phyloP scores from a whole-genome alignment of 1,140 invertebrate genomes.

The Bradysia coprophila region DNA sequence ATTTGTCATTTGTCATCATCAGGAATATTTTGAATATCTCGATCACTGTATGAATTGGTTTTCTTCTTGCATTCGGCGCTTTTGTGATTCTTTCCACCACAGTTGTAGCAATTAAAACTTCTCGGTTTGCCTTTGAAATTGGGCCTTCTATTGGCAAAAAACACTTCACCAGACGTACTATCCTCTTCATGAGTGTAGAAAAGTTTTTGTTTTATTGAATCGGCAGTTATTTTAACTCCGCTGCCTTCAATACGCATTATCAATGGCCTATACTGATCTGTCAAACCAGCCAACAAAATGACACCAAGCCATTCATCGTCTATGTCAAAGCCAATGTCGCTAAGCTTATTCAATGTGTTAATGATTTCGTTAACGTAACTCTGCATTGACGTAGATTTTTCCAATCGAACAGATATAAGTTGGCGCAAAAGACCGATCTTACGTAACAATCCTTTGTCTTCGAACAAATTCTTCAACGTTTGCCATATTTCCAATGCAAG shows the following conservation, averaged over 20 bases:
- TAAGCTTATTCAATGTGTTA: not conserved
- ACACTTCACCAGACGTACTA: not conserved
- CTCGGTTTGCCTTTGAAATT: not conserved
- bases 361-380: not conserved
- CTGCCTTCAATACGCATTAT: constrained; percentile 13
- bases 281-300: constrained; percentile 16
- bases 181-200: not conserved
- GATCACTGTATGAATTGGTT: not conserved
- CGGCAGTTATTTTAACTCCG: not conserved
- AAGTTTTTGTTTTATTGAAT: not conserved
- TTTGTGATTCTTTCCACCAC: not conserved
- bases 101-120: constrained; percentile 1
- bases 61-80: constrained; percentile 1
- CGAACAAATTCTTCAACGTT: not conserved
- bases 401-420: not conserved
- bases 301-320: constrained; percentile 17
- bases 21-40: not conserved
- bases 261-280: constrained; percentile 17
- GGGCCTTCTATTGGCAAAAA: not conserved
- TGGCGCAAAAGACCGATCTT: not conserved
- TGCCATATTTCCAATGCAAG: not conserved
- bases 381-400: not conserved
- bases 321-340: not conserved
- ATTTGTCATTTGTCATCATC: not conserved
- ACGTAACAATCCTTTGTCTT: not conserved